phyloP scores from a whole-genome alignment of 1,140 invertebrate species.

The Orchestia grillus region DNA sequence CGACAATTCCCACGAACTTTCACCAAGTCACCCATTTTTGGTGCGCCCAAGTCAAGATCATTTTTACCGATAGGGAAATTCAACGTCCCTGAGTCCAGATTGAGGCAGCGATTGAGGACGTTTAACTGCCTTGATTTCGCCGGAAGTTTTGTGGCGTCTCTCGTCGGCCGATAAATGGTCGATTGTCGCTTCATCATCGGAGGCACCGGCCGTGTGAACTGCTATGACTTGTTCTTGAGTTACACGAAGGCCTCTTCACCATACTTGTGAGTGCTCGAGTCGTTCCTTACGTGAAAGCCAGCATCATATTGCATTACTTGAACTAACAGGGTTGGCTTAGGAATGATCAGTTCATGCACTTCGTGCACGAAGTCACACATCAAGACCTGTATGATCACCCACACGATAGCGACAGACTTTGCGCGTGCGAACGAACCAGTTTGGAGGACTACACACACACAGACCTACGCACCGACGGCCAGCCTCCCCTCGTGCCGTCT shows the following conservation, averaged over 20 bases:
- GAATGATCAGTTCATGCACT: no score
- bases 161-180: neutral
- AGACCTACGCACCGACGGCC: no score
- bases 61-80: neutral
- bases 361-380: no score
- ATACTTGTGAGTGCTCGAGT: neutral
- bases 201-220: neutral
- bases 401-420: neutral
- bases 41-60: neutral
- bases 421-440: neutral
- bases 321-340: no score
- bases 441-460: neutral
- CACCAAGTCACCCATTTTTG: neutral
- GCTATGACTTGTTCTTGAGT: neutral
- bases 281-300: neutral
- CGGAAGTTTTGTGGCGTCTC: neutral
- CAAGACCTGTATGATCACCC: no score
- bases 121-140: neutral
- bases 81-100: neutral
- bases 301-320: no score
- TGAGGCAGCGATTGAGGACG: neutral
- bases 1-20: neutral
- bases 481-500: neutral
- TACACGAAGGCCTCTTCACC: neutral
- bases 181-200: neutral